A percentile compares a stretch with the other conserved stretches of the same genome.
These are phyloP conservation scores for Caenorhabditis doughertyi DNA, from an alignment of 2,888 invertebrate species.

Conservation along the genomic window DNA sequence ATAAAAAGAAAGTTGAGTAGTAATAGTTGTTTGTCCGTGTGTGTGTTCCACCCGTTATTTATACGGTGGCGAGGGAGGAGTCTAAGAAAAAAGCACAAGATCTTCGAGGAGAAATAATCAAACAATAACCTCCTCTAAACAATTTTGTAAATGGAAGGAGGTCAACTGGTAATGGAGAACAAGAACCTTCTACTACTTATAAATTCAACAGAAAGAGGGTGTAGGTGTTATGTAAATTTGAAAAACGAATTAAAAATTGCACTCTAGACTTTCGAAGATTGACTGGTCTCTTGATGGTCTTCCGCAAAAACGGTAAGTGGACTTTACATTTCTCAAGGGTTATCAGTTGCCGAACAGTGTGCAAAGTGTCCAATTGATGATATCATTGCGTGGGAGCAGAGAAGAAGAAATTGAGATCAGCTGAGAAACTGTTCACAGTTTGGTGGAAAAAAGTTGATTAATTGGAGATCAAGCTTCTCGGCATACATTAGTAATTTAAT, in stretches of 20 bases:
- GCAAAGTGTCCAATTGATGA: slow-evolving; percentile 10
- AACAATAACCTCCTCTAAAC: slow-evolving; percentile 25
- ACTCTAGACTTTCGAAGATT: background rate
- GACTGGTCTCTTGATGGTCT: slow-evolving; percentile 18
- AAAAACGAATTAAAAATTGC: slow-evolving; percentile 5
- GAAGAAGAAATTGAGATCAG: slow-evolving; percentile 18
- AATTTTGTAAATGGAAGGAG: slow-evolving; percentile 3
- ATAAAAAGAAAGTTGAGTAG: slow-evolving; percentile 12
- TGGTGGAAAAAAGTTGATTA: background rate
- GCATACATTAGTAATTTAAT: background rate
- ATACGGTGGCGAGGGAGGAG: slow-evolving; percentile 45
- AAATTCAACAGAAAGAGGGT: background rate
- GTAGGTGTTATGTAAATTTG: slow-evolving; percentile 36
- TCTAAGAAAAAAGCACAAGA: slow-evolving; percentile 25
- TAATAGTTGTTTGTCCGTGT: slow-evolving; percentile 46
- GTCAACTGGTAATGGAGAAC: slow-evolving; percentile 7
- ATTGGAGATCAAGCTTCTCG: slow-evolving; percentile 10
- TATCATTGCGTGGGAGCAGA: slow-evolving; percentile 12
- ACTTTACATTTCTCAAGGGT: background rate
- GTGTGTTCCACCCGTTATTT: slow-evolving; percentile 46
- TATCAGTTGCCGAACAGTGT: slow-evolving; percentile 15
- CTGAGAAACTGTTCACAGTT: slow-evolving; percentile 19
- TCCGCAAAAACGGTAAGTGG: slow-evolving; percentile 12
- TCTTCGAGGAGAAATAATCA: slow-evolving; percentile 31
- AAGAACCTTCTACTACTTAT: background rate